Conservation (phyloP, 2,113 vertebrate genomes). For the Hemiprocne comata region DNA sequence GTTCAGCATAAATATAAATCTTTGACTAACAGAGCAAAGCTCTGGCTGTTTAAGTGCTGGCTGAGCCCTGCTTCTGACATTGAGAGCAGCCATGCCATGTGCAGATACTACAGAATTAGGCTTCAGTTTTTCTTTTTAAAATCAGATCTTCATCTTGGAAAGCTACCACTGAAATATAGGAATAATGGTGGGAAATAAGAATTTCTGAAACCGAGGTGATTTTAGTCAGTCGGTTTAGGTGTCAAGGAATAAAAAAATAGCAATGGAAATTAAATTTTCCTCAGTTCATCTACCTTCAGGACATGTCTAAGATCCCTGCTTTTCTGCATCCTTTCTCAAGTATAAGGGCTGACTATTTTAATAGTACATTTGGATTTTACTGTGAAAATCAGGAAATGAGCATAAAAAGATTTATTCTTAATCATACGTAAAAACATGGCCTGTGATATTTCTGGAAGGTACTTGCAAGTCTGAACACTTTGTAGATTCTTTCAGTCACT, state of each 20-base stretch:
- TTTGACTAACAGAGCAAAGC: not conserved
- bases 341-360: not conserved
- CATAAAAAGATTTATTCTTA: not conserved
- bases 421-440: not conserved
- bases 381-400: not conserved
- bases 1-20: not conserved
- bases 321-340: not conserved
- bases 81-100: not conserved
- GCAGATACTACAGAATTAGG: not conserved
- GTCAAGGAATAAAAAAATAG: not conserved
- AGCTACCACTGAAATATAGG: not conserved
- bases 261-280: not conserved
- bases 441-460: slow-evolving; percentile 5
- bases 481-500: not conserved
- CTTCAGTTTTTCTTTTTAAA: not conserved
- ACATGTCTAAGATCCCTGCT: not conserved
- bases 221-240: not conserved
- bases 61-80: not conserved
- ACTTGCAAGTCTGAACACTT: not conserved
- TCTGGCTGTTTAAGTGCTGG: not conserved
- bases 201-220: not conserved
- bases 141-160: not conserved
- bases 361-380: not conserved
- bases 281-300: not conserved
- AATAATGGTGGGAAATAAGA: not conserved